Base-by-base conservation (phyloP, 2,113 vertebrate species). In the Sorex fumeus region DNA sequence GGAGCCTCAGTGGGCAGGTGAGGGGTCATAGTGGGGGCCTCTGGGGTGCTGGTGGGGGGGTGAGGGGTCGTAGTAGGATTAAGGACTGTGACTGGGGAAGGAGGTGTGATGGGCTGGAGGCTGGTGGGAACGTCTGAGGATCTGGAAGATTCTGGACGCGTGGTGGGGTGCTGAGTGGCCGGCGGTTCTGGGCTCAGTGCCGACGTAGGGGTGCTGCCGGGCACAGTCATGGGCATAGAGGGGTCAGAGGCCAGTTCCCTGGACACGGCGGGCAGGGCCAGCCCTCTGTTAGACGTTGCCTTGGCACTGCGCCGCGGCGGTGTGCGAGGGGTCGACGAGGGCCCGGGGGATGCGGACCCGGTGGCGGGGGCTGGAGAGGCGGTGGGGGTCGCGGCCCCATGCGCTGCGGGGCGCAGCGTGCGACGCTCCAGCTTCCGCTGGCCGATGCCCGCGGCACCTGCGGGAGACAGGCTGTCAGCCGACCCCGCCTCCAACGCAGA, bases 371-470 rank as follows among this genome's bases (percentile, higher is more conserved):
- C 21, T 2, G 75, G 19, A 43, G 66, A 70, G 8, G 28, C 19
- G 19, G n/a, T 32, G 34, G 45, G n/a, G 13, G 80, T 6, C 1
- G 40, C 43, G 0, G 87, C 62, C 76, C 53, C 21, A 30, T 57
- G 12, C 4, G 43, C 16, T 0, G 80, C 36, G 81, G 95, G 94
- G 4, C 28, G 45, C 83, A 0, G 87, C 30, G 2, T 69, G 4
- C 87, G 10, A 27, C 25, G 90, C 27, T 80, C 60, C 0, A 9
- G 23, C 21, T 72, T 47, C 2, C 10, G 69, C 27, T 72, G 53
- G 3, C 13, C 53, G 18, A 3, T 94, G 70, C 72, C 84, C 6
- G 0, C 50, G 5, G 66, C 83, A 62, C 94, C 96, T 97, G 82
- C n/a, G 30, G n/a, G 27, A n/a, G 19, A 45, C 36, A 34, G 34